Evolutionary conservation across 2,113 vertebrate species (phyloP), one percentile per base, ranked within the genome.

Genomic region (Rhabdornis inornatus): DNA sequence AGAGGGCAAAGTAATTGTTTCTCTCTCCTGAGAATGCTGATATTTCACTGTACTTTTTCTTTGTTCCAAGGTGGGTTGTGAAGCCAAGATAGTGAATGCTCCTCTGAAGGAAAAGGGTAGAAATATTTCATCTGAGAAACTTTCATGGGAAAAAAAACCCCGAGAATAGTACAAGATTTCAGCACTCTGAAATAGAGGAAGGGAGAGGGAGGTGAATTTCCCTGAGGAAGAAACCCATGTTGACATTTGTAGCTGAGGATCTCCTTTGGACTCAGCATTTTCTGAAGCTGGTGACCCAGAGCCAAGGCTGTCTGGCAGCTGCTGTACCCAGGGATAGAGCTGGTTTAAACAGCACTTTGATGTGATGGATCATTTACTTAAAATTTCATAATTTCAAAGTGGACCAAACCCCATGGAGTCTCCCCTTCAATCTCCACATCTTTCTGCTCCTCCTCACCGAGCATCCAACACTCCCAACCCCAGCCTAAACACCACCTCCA

Each of bases 11-110:
- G 83, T 70, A 89, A 93, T 83, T 82, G 60, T 77, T 94, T 83
- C 45, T 85, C 27, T 87, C 87, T 91, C 75, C 63, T 56, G 84
- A 57, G 64, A 92, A 80, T 0, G 11, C 14, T 91, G 77, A 44
- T 95, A 88, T 68, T 91, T 85, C 87, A 66, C 50, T 83, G 80
- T 33, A 55, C 24, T 0, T 90, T 87, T 77, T 66, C 68, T 86
- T 90, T 90, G 60, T 92, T 70, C 75, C 35, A 40, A 45, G 40
- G 35, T 85, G 59, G 35, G 33, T 59, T 91, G 78, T 33, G 53
- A 85, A 91, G 71, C 85, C 68, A 70, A 93, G 94, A 86, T 61
- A 95, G 64, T 77, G 90, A 95, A 50, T 0, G 50, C 25, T 88
- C 15, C 66, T 91, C 55, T 10, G 31, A 95, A 92, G 55, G 64